Percentiles rank a stretch among this genome's conserved stretches.
Evolutionary conservation across 64 coral and sea anemone species (phyloP).

Genomic region (Exaiptasia diaphana): DNA sequence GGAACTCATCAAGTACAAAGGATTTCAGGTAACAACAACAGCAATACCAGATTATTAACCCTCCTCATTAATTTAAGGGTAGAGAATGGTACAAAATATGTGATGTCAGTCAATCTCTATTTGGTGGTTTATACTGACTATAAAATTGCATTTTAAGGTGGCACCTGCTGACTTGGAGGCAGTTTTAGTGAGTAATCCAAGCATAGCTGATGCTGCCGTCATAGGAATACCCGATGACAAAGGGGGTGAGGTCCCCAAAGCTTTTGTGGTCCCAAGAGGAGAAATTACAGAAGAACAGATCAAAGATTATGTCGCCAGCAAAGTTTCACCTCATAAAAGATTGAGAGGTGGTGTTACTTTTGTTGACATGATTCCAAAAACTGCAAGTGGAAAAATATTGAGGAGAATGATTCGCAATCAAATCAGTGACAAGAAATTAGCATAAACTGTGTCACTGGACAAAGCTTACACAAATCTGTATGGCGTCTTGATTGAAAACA

Average conservation of each 20-base stretch:
- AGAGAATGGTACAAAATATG: not conserved
- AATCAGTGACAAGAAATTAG: not conserved
- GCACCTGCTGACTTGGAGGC: slow-evolving; percentile 64
- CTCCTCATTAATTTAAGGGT: too few relatives aligned
- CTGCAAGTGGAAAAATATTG: slow-evolving; percentile 66
- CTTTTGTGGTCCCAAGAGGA: slow-evolving; percentile 48
- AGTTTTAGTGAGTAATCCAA: slow-evolving; percentile 46
- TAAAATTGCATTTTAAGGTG: slow-evolving; percentile 17
- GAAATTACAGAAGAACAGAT: slow-evolving; percentile 47
- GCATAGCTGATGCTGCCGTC: slow-evolving; percentile 57
- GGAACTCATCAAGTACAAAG: slow-evolving; percentile 75
- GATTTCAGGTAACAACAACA: slow-evolving; percentile 39
- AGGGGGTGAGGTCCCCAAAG: slow-evolving; percentile 64
- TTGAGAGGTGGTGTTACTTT: slow-evolving; percentile 70
- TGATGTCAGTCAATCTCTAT: not conserved
- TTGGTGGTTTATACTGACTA: too few relatives aligned
- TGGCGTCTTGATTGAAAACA: not conserved
- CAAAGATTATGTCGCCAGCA: slow-evolving; percentile 34
- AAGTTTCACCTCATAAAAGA: slow-evolving; percentile 61
- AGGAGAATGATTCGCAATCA: slow-evolving; percentile 25
- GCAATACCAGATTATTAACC: too few relatives aligned
- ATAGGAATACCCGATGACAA: slow-evolving; percentile 55
- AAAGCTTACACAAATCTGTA: not conserved
- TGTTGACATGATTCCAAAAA: slow-evolving; percentile 65
- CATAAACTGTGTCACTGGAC: not conserved